These are phyloP conservation scores for Eulacestoma nigropectus DNA, from an alignment of 2,113 vertebrate genomes.

Conservation along the genomic window DNA sequence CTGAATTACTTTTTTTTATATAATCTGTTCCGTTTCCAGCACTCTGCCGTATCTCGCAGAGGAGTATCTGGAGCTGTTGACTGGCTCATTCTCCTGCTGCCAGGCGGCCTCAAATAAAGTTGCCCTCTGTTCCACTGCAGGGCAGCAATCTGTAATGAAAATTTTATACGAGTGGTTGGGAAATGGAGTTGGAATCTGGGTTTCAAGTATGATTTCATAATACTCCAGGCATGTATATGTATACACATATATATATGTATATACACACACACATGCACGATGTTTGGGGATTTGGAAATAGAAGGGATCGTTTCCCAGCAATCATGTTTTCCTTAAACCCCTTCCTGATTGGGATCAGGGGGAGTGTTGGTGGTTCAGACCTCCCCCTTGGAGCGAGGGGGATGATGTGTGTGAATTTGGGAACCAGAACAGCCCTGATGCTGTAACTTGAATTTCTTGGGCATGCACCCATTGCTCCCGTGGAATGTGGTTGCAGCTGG, in stretches of 20 bases:
- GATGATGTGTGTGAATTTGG: not conserved
- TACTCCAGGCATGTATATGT: not conserved
- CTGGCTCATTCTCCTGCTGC: conserved; percentile 2
- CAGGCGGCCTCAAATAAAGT: conserved; percentile 27
- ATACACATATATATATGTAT: no score
- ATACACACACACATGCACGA: accelerated
- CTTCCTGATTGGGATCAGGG: not conserved
- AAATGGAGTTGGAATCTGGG: not conserved
- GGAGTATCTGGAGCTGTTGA: conserved; percentile 25
- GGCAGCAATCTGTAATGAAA: conserved; percentile 39
- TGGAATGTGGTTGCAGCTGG: not conserved
- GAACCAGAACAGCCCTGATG: not conserved
- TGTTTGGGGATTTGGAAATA: not conserved
- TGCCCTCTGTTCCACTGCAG: conserved; percentile 21
- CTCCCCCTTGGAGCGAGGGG: not conserved
- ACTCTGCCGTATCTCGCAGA: not conserved
- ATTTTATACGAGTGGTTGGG: not conserved
- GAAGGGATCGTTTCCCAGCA: not conserved
- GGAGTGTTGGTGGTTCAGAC: not conserved
- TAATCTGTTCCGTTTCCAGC: conserved; percentile 48
- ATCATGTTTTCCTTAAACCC: not conserved
- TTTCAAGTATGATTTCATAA: not conserved
- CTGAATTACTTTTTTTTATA: conserved; percentile 31
- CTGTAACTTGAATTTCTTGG: not conserved
- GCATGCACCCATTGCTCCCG: accelerated